A percentile compares a stretch with the other conserved stretches of the same genome.
phyloP scores from a whole-genome alignment of 2,113 vertebrate species.

The Arizona elegans region DNA sequence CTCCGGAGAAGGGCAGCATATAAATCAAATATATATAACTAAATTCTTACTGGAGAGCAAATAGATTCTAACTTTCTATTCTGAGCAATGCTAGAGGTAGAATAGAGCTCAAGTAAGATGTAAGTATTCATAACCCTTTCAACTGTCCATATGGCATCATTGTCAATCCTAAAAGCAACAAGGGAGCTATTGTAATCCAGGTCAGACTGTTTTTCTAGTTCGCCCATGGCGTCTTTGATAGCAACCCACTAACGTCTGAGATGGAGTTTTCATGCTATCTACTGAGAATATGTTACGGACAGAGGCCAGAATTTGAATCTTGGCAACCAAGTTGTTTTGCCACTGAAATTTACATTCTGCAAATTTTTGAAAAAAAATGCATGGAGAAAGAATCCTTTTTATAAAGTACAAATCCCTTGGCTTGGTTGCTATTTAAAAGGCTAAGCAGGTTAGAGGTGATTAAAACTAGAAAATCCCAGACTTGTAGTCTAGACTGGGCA shows the following conservation, averaged over 20 bases:
- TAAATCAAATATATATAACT: background rate
- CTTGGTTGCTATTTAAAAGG: background rate
- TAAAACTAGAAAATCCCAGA: background rate
- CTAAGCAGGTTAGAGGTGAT: background rate
- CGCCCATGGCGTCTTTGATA: background rate
- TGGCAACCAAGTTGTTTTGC: background rate
- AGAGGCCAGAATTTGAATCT: background rate
- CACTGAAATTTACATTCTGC: background rate
- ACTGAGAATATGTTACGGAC: background rate
- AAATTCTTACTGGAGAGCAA: constrained; percentile 38
- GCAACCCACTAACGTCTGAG: background rate
- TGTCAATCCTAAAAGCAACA: background rate
- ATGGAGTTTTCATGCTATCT: background rate
- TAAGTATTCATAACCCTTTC: background rate
- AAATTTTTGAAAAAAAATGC: background rate
- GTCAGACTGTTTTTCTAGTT: background rate
- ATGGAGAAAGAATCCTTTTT: background rate
- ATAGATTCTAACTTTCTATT: constrained; percentile 41
- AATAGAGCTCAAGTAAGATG: background rate
- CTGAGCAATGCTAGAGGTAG: background rate
- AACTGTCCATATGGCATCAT: background rate
- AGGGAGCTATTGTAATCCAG: background rate
- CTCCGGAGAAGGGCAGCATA: no score
- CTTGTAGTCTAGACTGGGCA: background rate
- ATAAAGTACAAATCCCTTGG: background rate